These are phyloP conservation scores for Drosophila navojoa DNA, from an alignment of 1,140 invertebrate species.

Conservation along the genomic window DNA sequence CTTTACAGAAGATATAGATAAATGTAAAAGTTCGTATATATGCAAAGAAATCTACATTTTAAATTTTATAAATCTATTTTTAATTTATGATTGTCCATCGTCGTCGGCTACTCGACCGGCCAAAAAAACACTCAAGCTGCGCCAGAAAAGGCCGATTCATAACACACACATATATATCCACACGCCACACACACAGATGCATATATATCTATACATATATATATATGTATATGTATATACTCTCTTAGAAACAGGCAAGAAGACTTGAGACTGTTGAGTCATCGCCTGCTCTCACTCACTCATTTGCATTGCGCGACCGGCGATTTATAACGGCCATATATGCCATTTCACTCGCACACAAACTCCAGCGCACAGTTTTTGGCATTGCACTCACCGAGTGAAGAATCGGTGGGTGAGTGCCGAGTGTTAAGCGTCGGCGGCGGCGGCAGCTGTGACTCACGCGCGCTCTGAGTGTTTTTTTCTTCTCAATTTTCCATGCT, in stretches of 20 bases:
- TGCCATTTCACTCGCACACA: constrained; percentile 59
- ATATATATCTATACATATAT: constrained; percentile 46
- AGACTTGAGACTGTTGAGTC: constrained; percentile 67
- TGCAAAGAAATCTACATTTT: constrained; percentile 42
- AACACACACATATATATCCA: constrained; percentile 66
- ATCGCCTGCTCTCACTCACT: constrained; percentile 77
- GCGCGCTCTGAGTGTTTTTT: constrained; percentile 52
- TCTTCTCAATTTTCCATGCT: constrained; percentile 47
- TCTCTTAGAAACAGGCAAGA: constrained; percentile 20
- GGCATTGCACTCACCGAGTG: constrained; percentile 53
- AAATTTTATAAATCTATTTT: constrained; percentile 68
- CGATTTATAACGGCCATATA: constrained; percentile 71
- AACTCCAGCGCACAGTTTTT: constrained; percentile 53
- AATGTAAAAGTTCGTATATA: constrained; percentile 28
- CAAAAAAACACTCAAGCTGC: constrained; percentile 41
- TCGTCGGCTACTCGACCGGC: constrained; percentile 60
- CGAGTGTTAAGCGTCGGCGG: constrained; percentile 3
- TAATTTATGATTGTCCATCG: constrained; percentile 69
- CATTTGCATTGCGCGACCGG: constrained; percentile 70
- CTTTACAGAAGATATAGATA: not conserved
- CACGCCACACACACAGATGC: constrained; percentile 50
- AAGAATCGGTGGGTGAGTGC: constrained; percentile 29
- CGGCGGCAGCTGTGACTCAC: constrained; percentile 57
- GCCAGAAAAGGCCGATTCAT: constrained; percentile 68
- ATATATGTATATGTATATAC: not conserved